Percentiles rank a stretch among this genome's conserved stretches.
These are phyloP conservation scores for Thereva unica DNA, from an alignment of 2,888 invertebrate species.

Conservation along the genomic window DNA sequence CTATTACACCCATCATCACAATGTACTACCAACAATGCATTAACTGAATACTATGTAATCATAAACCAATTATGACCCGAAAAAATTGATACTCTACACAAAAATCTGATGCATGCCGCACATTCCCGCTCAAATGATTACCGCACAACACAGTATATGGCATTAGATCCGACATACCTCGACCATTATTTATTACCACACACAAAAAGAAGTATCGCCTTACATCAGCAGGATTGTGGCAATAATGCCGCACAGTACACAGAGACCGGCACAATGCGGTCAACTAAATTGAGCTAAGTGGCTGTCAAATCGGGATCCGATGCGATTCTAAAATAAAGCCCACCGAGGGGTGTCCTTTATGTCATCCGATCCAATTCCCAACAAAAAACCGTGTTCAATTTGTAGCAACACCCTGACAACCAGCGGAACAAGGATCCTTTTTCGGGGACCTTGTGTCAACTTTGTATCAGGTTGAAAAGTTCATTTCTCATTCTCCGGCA, in stretches of 20 bases:
- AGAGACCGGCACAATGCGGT: slow-evolving; percentile 25
- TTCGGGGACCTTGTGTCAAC: background rate
- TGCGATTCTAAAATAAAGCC: slow-evolving; percentile 32
- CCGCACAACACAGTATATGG: too few species aligned
- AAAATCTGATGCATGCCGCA: background rate
- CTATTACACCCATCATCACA: slow-evolving; percentile 5
- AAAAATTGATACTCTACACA: slow-evolving; percentile 26
- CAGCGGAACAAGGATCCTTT: background rate
- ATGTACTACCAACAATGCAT: slow-evolving; percentile 15
- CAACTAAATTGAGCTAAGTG: slow-evolving; percentile 36
- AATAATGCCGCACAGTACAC: slow-evolving; percentile 12
- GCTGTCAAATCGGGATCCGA: slow-evolving; percentile 34
- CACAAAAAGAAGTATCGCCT: slow-evolving; percentile 13
- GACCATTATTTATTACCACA: too few species aligned
- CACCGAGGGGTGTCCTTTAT: background rate
- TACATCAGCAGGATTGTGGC: slow-evolving; percentile 2
- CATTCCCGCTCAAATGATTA: background rate
- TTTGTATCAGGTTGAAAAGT: slow-evolving; percentile 21
- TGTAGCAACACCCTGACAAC: too few species aligned
- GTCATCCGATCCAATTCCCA: slow-evolving; percentile 28
- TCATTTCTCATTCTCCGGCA: slow-evolving; percentile 1
- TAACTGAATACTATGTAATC: slow-evolving; percentile 20
- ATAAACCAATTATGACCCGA: slow-evolving; percentile 28
- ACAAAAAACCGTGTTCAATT: slow-evolving; percentile 15
- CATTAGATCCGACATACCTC: too few species aligned